A percentile compares a stretch with the other conserved stretches of the same genome.
Conservation (phyloP, 2,888 invertebrate genomes). For the Chorisops tibialis region DNA sequence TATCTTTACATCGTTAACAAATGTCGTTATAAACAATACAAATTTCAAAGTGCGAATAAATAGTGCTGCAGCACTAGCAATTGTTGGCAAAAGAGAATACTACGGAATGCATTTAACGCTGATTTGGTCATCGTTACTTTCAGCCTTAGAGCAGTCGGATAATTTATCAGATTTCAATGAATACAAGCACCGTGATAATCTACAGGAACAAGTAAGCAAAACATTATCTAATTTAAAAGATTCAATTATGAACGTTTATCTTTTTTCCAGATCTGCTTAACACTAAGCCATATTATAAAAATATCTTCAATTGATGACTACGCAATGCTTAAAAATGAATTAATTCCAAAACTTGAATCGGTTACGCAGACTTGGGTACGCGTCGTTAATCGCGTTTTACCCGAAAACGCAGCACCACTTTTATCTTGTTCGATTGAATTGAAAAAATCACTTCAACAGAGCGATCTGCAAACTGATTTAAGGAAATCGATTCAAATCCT, state of each 20-base stretch:
- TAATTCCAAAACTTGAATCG: constrained; percentile 42
- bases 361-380: constrained; percentile 46
- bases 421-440: constrained; percentile 39
- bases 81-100: constrained; percentile 58
- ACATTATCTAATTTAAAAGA: background rate
- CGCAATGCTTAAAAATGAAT: constrained; percentile 48
- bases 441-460: constrained; percentile 18
- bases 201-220: constrained; percentile 71
- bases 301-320: constrained; percentile 61
- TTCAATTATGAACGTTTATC: background rate
- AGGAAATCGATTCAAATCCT: constrained; percentile 36
- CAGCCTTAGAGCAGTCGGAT: constrained; percentile 73
- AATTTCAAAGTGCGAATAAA: constrained; percentile 90
- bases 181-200: constrained; percentile 78
- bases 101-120: constrained; percentile 62
- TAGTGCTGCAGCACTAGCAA: constrained; percentile 72
- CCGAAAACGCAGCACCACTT: constrained; percentile 47
- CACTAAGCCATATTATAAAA: constrained; percentile 68
- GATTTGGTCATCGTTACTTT: constrained; percentile 70
- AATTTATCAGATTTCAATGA: constrained; percentile 78
- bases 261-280: constrained; percentile 64
- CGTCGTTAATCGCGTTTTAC: constrained; percentile 47
- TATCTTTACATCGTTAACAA: constrained; percentile 64
- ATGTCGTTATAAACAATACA: constrained; percentile 66
- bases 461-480: constrained; percentile 33